Percentiles rank a stretch among this genome's conserved stretches.
These are phyloP conservation scores for Sminthopsis crassicaudata DNA, from an alignment of 2,113 vertebrate genomes.

Conservation along the genomic window DNA sequence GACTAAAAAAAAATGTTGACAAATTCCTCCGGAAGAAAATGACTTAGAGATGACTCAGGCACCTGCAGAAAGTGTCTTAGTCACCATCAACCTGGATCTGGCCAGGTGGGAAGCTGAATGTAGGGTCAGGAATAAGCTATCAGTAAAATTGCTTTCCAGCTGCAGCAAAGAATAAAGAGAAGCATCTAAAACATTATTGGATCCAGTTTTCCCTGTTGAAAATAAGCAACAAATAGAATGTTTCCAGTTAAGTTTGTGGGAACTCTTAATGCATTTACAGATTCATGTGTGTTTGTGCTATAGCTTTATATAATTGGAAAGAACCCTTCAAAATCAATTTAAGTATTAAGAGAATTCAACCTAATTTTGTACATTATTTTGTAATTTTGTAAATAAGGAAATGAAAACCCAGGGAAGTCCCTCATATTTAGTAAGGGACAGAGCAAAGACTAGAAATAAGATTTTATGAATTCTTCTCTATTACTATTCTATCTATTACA, in stretches of 20 bases:
- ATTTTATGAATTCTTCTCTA: background rate
- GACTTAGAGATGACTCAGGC: conserved; percentile 21
- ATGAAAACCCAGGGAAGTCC: background rate
- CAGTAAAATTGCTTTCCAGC: conserved; percentile 2
- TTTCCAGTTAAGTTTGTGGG: background rate
- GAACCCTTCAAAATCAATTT: background rate
- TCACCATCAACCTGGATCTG: background rate
- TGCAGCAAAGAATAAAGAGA: conserved; percentile 23
- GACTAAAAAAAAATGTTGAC: conserved; percentile 19
- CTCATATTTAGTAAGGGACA: background rate
- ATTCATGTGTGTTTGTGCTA: background rate
- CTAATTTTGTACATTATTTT: background rate
- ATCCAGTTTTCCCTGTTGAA: background rate
- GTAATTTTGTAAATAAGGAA: background rate
- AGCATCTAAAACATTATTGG: background rate
- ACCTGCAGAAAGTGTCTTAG: conserved; percentile 20
- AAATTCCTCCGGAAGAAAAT: conserved; percentile 62
- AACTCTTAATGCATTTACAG: background rate
- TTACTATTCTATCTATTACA: background rate
- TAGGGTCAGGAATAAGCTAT: background rate
- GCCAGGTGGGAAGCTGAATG: background rate
- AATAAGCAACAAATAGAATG: background rate
- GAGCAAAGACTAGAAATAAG: background rate
- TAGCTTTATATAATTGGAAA: background rate
- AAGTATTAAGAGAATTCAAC: background rate